Conservation (phyloP, 1,140 invertebrate species). For the Eupeodes corollae region DNA sequence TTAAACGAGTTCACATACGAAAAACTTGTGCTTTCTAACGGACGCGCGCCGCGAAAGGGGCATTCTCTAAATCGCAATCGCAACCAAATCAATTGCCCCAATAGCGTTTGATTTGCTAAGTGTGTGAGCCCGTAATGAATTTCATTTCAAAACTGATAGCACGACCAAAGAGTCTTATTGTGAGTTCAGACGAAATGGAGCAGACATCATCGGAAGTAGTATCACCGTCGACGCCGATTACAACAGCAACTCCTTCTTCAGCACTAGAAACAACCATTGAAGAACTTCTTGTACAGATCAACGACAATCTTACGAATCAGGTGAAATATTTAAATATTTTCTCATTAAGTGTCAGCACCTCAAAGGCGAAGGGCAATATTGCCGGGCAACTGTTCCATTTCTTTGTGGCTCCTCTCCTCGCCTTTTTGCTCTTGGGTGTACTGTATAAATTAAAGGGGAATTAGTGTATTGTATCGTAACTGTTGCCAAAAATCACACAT, state of each 20-base stretch:
- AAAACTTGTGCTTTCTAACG: slow-evolving; percentile 12
- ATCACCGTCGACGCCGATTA: neutral
- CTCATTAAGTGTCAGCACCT: too few relatives aligned
- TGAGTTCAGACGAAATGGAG: neutral
- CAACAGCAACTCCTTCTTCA: neutral
- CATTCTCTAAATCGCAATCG: slow-evolving; percentile 14
- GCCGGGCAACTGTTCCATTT: too few relatives aligned
- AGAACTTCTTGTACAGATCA: slow-evolving; percentile 7
- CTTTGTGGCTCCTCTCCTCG: too few relatives aligned
- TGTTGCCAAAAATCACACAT: too few relatives aligned
- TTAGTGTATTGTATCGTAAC: too few relatives aligned
- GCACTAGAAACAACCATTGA: slow-evolving; percentile 6
- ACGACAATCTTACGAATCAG: slow-evolving; percentile 3
- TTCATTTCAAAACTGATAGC: slow-evolving; percentile 29
- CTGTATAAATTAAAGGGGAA: too few relatives aligned
- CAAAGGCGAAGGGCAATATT: too few relatives aligned
- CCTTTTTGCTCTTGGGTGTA: too few relatives aligned
- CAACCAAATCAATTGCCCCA: slow-evolving; percentile 1
- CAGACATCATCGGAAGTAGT: neutral
- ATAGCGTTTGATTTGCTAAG: neutral
- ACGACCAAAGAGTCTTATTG: slow-evolving; percentile 18
- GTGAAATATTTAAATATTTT: too few relatives aligned
- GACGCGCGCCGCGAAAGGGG: slow-evolving; percentile 10
- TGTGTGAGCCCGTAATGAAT: slow-evolving; percentile 18
- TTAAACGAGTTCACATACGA: slow-evolving; percentile 11